A percentile compares a stretch with the other conserved stretches of the same genome.
Evolutionary conservation across 2,888 invertebrate genomes (phyloP).

Genomic region (Drosophila barbarae): DNA sequence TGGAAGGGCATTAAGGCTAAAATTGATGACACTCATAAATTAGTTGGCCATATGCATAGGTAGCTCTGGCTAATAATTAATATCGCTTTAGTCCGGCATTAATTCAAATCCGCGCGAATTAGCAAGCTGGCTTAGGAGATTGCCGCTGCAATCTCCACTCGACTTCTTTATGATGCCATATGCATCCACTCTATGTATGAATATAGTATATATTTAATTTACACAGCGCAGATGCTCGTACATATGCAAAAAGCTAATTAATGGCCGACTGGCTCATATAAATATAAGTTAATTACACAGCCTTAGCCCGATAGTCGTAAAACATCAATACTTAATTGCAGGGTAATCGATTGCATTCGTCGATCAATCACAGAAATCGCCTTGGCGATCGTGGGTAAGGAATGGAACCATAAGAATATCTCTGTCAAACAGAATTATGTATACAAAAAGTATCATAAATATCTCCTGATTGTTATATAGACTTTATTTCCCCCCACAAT

Average conservation of each 20-base stretch:
- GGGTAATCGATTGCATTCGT: slow-evolving; percentile 22
- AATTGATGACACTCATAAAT: slow-evolving; percentile 70
- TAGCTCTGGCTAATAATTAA: slow-evolving; percentile 41
- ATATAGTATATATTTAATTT: slow-evolving; percentile 1
- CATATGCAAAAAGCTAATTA: slow-evolving; percentile 37
- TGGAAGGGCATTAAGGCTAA: slow-evolving; percentile 19
- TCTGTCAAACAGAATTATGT: background rate
- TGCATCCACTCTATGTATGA: slow-evolving; percentile 2
- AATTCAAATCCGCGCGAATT: slow-evolving; percentile 35
- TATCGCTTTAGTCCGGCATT: slow-evolving; percentile 27
- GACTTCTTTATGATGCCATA: slow-evolving; percentile 25
- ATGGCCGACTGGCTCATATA: slow-evolving; percentile 42
- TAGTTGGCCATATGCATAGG: slow-evolving; percentile 17
- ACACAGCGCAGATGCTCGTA: slow-evolving; percentile 2
- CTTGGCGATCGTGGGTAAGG: background rate
- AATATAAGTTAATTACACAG: slow-evolving; percentile 25
- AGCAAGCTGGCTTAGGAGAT: slow-evolving; percentile 43
- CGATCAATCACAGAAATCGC: slow-evolving; percentile 18
- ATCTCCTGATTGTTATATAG: background rate
- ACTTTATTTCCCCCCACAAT: background rate
- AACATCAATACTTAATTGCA: slow-evolving; percentile 33
- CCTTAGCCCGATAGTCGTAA: slow-evolving; percentile 17
- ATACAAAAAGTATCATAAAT: background rate
- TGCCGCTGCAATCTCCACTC: slow-evolving; percentile 15
- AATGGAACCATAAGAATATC: background rate